phyloP scores from a whole-genome alignment of 2,113 vertebrate genomes.

The Haliaeetus leucogaster region DNA sequence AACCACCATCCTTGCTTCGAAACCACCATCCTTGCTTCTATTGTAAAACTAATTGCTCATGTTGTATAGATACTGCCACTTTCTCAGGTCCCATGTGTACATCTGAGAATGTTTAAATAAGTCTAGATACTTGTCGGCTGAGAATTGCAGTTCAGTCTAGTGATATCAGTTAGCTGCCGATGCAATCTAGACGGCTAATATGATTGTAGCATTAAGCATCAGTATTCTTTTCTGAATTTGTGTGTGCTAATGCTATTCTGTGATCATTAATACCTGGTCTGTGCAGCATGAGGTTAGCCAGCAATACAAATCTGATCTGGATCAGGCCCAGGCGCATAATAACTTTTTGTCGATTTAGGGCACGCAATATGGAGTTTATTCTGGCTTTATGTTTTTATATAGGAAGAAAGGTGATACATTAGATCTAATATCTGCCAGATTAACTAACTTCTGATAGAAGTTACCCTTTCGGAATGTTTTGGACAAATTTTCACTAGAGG shows the following conservation, averaged over 20 bases:
- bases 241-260: neutral
- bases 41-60: neutral
- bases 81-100: neutral
- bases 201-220: fast-evolving
- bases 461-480: neutral
- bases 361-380: fast-evolving
- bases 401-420: neutral
- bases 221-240: neutral
- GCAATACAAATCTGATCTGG: neutral
- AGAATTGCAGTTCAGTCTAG: neutral
- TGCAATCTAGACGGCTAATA: neutral
- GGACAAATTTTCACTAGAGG: neutral
- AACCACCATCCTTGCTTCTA: neutral
- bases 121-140: fast-evolving
- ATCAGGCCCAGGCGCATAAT: neutral
- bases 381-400: neutral
- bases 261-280: neutral
- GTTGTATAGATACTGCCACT: neutral
- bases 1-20: neutral
- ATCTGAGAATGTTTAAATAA: neutral
- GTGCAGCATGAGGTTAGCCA: neutral
- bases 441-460: neutral
- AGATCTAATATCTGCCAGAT: neutral
- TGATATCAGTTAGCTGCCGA: fast-evolving
- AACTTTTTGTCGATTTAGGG: neutral